A percentile compares a stretch with the other conserved stretches of the same genome.
phyloP scores from a whole-genome alignment of 2,888 invertebrate species.

The Smittia aterrima region DNA sequence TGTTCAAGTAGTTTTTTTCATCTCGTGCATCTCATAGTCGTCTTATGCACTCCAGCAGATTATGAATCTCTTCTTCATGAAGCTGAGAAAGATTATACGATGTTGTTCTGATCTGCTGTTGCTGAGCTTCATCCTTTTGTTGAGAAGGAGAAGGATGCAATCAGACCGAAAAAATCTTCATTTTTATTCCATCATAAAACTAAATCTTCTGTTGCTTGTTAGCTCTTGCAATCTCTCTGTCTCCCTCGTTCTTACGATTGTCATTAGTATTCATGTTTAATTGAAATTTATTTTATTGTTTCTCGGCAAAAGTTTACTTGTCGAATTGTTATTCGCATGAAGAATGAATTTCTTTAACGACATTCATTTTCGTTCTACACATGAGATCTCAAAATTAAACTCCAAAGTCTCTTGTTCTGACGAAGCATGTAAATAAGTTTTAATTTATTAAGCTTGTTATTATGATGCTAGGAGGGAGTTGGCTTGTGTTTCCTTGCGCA shows the following conservation, averaged over 20 bases:
- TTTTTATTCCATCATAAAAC: not conserved
- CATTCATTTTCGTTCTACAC: not conserved
- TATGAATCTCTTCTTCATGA: slow-evolving; percentile 3
- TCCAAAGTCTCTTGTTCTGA: not conserved
- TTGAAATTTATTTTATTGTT: slow-evolving; percentile 40
- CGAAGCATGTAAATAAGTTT: slow-evolving; percentile 27
- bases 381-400: not conserved
- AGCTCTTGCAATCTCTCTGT: not conserved
- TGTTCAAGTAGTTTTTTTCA: too few species aligned
- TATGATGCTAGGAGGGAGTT: slow-evolving; percentile 35
- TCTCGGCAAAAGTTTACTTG: not conserved
- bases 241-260: not conserved
- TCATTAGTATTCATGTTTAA: slow-evolving; percentile 20
- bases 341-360: not conserved
- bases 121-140: not conserved
- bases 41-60: slow-evolving; percentile 12
- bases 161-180: slow-evolving; percentile 2
- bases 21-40: too few species aligned
- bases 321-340: not conserved
- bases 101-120: too few species aligned
- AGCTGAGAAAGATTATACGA: not conserved
- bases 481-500: not conserved
- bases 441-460: slow-evolving; percentile 40
- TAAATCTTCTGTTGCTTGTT: slow-evolving; percentile 24
- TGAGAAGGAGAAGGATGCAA: not conserved